Evolutionary conservation across 2,797 vertebrate genomes (phyloP), one percentile per base, ranked within the genome.

Genomic region (Notolepis coatsorum): DNA sequence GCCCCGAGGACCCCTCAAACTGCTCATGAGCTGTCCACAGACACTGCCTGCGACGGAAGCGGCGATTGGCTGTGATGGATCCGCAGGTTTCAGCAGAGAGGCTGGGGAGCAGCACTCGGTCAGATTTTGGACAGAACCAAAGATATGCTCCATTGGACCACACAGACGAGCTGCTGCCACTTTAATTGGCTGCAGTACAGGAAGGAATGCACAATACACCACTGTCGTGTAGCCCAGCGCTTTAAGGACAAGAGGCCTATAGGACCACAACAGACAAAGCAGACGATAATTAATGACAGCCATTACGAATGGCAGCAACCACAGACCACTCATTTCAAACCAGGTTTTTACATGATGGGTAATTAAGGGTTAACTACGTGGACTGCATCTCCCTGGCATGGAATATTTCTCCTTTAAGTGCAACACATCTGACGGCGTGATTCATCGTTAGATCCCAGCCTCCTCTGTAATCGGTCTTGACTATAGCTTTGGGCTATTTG

Each of bases 281-380:
- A 89, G 81, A 88, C 89, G 85, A 70, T 57, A 89, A 89, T 84
- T 89, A 89, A 89, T 83, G 82, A 88, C 37, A 12, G 80, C 77
- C 78, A 84, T 88, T 88, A 85, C 18, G 61, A 56, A 73, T 68
- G 80, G 80, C 69, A 82, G 79, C 53, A 33, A 80, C 57, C 82
- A 75, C 79, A 82, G 84, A 79, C 82, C 35, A 33, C 78, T 86
- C 24, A 86, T 84, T 79, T 81, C 79, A 65, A 78, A 80, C 56
- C 68, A 81, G 72, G 46, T 79, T 87, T 75, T 80, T 77, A 75
- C 81, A 84, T 79, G 73, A 65, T 10, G 52, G 39, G 51, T 77
- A 75, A 85, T 86, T 87, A 85, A 77, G 66, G 65, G 46, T 69
- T 68, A 51, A 57, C 51, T 30, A 60, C 21, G 30, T 73, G 71